Base-by-base conservation (phyloP, 2,797 vertebrate genomes). In the Hydrolagus colliei region DNA sequence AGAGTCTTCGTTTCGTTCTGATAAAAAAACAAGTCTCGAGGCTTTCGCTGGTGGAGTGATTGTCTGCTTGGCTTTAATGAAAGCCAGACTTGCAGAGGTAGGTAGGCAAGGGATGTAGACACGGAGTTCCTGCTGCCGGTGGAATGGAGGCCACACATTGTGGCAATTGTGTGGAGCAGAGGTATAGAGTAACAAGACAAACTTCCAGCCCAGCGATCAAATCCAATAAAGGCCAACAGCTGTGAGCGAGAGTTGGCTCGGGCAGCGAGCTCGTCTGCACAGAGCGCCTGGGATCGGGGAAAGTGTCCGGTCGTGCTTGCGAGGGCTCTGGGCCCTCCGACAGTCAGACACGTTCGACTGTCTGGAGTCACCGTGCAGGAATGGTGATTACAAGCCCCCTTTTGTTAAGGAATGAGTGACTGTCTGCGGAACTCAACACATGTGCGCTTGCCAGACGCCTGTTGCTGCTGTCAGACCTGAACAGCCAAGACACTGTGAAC, bases 371-470 rank as follows among this genome's bases (percentile, higher is more conserved):
- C 68, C 68, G 67, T 68, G 65, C 79, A 84, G 79, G 65, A 84
- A 84, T 84, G 79, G 79, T 84, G 68, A 84, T 84, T 84, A 84
- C 79, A 84, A 84, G 68, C 65, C 79, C 32, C 65, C 65, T 84
- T 84, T 84, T 84, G 79, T 84, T 84, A 35, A 68, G 79, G 65
- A 68, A 63, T 84, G 79, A 84, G 62, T 41, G 63, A 68, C 65
- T 35, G 79, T 84, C 79, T 84, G 65, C 68, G 65, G 65, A 84
- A 27, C 32, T 84, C 79, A 0, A 65, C 79, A 52, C 65, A 71
- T 84, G 65, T 68, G 35, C 32, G 9, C 63, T 52, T 84, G 79
- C 79, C 79, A 84, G 65, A 71, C 22, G 77, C 77, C 61, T 65
- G 77, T 79, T 79, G 20, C 32, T 68, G 79, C 32, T 84, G 79